phyloP scores from a whole-genome alignment of 37 sponge, comb jelly and placozoan genomes.

The Petrosia ficiformis region DNA sequence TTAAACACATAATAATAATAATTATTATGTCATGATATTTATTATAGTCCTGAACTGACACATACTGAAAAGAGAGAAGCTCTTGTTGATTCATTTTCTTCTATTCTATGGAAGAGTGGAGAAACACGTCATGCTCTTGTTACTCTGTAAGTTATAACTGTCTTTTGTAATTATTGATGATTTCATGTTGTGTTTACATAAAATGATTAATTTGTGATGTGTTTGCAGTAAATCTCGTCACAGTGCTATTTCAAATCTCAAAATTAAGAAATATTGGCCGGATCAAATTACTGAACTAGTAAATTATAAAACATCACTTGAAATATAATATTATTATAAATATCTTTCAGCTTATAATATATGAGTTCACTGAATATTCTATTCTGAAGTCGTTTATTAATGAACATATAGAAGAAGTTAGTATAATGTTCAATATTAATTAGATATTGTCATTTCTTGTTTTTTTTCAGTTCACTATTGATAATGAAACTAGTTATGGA shows the following conservation, averaged over 20 bases:
- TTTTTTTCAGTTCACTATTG: not conserved
- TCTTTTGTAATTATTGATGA: too few species aligned
- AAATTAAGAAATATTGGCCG: conserved; percentile 15
- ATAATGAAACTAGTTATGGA: conserved; percentile 17
- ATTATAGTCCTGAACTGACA: too few species aligned
- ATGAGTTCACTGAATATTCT: not conserved
- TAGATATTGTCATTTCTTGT: too few species aligned
- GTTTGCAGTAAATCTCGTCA: not conserved
- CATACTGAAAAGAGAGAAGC: conserved; percentile 32
- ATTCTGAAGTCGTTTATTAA: not conserved
- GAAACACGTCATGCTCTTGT: conserved; percentile 23
- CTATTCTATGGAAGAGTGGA: conserved; percentile 74
- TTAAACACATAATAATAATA: too few species aligned
- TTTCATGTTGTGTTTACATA: too few species aligned
- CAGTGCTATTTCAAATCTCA: not conserved
- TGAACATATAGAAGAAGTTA: not conserved
- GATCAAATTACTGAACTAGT: conserved; percentile 48
- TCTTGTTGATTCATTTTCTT: conserved; percentile 38
- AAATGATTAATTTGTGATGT: not conserved
- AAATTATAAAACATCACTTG: too few species aligned
- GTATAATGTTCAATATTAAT: too few species aligned
- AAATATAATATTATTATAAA: too few species aligned
- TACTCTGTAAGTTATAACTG: conserved; percentile 45
- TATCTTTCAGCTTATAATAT: not conserved
- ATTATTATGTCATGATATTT: not conserved